Base-by-base conservation (phyloP, 2,113 vertebrate species). In the Orthonyx spaldingii region DNA sequence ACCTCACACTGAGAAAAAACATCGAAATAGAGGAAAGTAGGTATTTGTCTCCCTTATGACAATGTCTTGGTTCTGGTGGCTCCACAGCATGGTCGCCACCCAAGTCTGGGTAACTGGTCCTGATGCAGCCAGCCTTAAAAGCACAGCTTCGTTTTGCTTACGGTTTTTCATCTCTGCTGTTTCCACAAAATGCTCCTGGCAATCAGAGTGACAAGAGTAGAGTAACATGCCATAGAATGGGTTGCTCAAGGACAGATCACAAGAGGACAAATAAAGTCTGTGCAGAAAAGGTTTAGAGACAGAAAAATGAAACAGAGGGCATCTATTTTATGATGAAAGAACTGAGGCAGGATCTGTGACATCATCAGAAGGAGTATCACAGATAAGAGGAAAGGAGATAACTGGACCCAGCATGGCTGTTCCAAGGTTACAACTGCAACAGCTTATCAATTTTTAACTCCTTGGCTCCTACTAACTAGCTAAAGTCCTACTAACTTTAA, bases 361-460 rank as follows among this genome's bases (percentile, higher is more conserved):
- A 32, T 89, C 37, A 57, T 39, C 19, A 18, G 27, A 53, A 79
- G 12, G 41, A 89, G 72, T 30, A 47, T 71, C 91, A 84, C 23
- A 46, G 87, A 86, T 91, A 96, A 86, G 70, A 35, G 37, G 24
- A 83, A 78, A 85, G 35, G 23, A 84, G 86, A 86, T 96, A 96
- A 94, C 47, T 61, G 27, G 33, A 61, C 39, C 13, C 33, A 80
- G 75, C 57, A 50, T 17, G 9, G n/a, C 30, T 82, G n/a, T 55
- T 79, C 33, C 82, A 94, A 96, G 80, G 81, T 80, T 93, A 91
- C 44, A 55, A 13, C 26, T 83, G 70, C 82, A 79, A 60, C 5
- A 82, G 8, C 12, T 56, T 27, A 94, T 91, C 61, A 83, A 5
- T 80, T 79, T 94, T 96, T 95, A 88, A 79, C 59, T 87, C 37